Evolutionary conservation across 2,888 invertebrate species (phyloP), one percentile per base, ranked within the genome.

Genomic region (Mythimna pallens): DNA sequence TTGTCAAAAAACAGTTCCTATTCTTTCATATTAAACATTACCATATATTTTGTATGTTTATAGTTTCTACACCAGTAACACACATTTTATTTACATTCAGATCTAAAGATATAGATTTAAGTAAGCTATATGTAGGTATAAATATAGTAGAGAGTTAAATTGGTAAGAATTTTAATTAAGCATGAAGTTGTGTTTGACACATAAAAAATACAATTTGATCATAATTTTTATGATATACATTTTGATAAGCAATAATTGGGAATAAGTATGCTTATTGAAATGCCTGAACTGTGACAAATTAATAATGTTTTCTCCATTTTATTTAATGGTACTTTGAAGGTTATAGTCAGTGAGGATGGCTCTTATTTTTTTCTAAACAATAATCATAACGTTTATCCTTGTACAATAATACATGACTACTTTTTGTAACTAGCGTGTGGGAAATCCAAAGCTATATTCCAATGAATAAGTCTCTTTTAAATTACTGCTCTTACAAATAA

Each of bases 141-240:
- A 43, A 22, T 30, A 4, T 40, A 68, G 25, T 52, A 17, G 25
- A 36, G 34, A 58, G 30, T 22, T 22, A n/a, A 68, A 74, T 25
- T 47, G 25, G 4, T 34, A 52, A 5, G 43, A 77, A 69, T 69
- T 77, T 69, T 77, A 77, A 69, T 77, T 59, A 59, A 12, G 5
- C n/a, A 22, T 47, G 20, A n/a, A 54, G 30, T n/a, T 0, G 2
- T 74, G 10, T 9, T 52, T 76, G 30, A 59, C 25, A 76, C 25
- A 20, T 77, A 22, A 47, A 68, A 47, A 78, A 50, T 78, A 55
- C 55, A 47, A 78, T 50, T 55, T 78, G 20, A 59, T 54, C 22
- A 78, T 61, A 54, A 20, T 73, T 59, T 74, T 54, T 61, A 70
- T 70, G 47, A 61, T 14, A 47, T 36, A 43, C 14, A 47, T 70